These are phyloP conservation scores for Ochlodes sylvanus DNA, from an alignment of 2,888 invertebrate genomes.

Conservation along the genomic window DNA sequence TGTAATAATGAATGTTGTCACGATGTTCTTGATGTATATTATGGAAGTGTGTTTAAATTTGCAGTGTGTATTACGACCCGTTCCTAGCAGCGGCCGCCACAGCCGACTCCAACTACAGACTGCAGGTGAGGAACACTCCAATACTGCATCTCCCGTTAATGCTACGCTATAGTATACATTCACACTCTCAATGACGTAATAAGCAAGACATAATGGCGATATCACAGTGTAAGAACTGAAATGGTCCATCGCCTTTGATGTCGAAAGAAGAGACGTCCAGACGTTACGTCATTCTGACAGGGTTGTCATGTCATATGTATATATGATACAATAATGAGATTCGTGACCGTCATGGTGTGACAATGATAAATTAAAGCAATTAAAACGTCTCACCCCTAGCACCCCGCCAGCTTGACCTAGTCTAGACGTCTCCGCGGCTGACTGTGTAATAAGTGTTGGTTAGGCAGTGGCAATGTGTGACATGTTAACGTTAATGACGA, in stretches of 20 bases:
- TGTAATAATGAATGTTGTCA: neutral
- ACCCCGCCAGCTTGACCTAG: neutral
- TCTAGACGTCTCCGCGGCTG: neutral
- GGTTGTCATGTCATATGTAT: too few species aligned
- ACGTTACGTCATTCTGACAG: too few species aligned
- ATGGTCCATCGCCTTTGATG: neutral
- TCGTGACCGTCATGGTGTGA: too few species aligned
- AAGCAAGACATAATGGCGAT: neutral
- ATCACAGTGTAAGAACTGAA: neutral
- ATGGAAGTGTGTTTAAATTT: slow-evolving; percentile 56
- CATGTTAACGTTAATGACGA: neutral
- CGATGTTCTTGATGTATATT: slow-evolving; percentile 2
- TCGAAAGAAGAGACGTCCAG: too few species aligned
- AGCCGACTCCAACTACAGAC: slow-evolving; percentile 95
- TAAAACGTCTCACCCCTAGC: too few species aligned
- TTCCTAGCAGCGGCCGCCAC: slow-evolving; percentile 95
- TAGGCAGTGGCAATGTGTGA: neutral
- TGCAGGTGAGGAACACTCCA: slow-evolving; percentile 88
- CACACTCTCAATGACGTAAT: slow-evolving; percentile 7
- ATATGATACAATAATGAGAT: too few species aligned
- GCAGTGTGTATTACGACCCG: slow-evolving; percentile 97
- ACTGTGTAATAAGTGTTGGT: neutral
- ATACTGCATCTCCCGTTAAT: slow-evolving; percentile 15
- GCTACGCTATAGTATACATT: neutral
- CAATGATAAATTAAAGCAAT: too few species aligned